phyloP scores from a whole-genome alignment of 2,797 vertebrate genomes.

The Chloroceryle inda region DNA sequence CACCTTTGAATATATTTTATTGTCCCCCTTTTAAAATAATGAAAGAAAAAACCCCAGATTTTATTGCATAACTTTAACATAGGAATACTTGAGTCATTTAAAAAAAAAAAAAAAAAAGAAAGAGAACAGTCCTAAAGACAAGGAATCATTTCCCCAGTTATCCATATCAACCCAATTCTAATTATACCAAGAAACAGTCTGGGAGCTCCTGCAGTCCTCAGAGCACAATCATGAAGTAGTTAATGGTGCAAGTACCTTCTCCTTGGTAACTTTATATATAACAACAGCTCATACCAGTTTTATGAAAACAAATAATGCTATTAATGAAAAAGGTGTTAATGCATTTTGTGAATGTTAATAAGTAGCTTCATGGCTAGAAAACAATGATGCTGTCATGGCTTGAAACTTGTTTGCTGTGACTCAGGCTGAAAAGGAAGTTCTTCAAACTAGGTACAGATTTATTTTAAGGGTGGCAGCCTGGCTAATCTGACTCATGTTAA shows the following conservation, averaged over 20 bases:
- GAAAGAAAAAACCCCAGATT: neutral
- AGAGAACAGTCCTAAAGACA: neutral
- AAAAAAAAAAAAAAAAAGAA: neutral
- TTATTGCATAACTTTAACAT: neutral
- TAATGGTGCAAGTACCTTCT: neutral
- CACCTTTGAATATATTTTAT: neutral
- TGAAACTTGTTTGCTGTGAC: slow-evolving; percentile 22
- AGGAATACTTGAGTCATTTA: neutral
- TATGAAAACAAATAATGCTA: neutral
- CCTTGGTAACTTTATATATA: neutral
- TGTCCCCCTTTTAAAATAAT: neutral
- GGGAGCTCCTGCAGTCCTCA: neutral
- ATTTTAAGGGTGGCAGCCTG: slow-evolving; percentile 21
- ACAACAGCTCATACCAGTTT: neutral
- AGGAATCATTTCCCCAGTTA: neutral
- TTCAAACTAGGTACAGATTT: slow-evolving; percentile 11
- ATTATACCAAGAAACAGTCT: neutral
- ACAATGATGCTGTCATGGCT: neutral
- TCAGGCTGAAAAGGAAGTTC: slow-evolving; percentile 22
- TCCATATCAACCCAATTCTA: neutral
- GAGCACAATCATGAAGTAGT: neutral
- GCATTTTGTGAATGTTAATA: neutral
- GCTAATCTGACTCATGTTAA: slow-evolving; percentile 26
- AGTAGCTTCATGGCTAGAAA: neutral
- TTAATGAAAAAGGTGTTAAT: neutral